Conservation (phyloP, 2,888 invertebrate species). For the Chymomyza fuscimana region DNA sequence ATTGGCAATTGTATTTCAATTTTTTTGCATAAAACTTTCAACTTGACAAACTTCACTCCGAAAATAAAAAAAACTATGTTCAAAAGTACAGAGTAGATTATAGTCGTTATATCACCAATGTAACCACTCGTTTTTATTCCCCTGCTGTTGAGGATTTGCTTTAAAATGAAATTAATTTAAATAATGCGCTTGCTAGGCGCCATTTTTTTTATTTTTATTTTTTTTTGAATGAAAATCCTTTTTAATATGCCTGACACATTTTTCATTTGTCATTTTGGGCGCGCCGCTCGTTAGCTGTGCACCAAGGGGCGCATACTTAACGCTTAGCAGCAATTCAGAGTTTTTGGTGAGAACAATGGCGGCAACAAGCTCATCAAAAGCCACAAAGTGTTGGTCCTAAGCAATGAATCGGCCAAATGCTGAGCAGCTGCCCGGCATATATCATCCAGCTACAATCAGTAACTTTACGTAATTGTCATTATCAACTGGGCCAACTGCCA, state of each 20-base stretch:
- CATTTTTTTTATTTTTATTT: constrained; percentile 55
- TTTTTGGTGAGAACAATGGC: constrained; percentile 3
- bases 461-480: constrained; percentile 5
- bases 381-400: constrained; percentile 30
- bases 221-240: constrained; percentile 62
- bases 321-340: neutral
- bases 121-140: neutral
- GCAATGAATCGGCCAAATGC: neutral
- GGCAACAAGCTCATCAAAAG: constrained; percentile 52
- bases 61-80: too few species aligned
- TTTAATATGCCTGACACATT: constrained; percentile 71
- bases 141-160: constrained; percentile 12
- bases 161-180: constrained; percentile 68
- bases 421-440: neutral
- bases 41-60: too few species aligned
- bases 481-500: constrained; percentile 3
- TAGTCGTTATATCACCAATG: too few species aligned
- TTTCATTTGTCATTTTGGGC: constrained; percentile 71
- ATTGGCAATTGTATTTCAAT: too few species aligned
- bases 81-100: too few species aligned
- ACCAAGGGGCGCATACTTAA: neutral
- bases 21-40: too few species aligned
- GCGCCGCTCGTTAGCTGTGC: neutral
- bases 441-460: neutral
- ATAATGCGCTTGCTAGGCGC: constrained; percentile 63